These are phyloP conservation scores for Popillia japonica DNA, from an alignment of 1,140 invertebrate species.

Conservation along the genomic window DNA sequence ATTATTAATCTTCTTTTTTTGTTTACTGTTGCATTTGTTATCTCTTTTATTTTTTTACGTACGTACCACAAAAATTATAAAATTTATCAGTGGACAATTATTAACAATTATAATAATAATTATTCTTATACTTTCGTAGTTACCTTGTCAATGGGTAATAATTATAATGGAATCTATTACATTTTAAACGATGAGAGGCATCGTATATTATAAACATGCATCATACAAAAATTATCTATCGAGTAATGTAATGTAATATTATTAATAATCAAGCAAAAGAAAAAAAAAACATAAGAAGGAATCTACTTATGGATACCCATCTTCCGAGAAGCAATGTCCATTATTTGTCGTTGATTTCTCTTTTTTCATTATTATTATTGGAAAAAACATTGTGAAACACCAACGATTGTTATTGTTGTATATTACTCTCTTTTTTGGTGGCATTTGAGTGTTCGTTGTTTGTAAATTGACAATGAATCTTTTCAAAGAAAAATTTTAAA, in stretches of 20 bases:
- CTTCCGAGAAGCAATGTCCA: slow-evolving; percentile 16
- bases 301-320: slow-evolving; percentile 16
- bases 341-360: slow-evolving; percentile 15
- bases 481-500: slow-evolving; percentile 29
- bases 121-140: not conserved
- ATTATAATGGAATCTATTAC: not conserved
- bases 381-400: slow-evolving; percentile 35
- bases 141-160: not conserved
- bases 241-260: slow-evolving; percentile 25
- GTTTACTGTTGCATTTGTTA: slow-evolving; percentile 17
- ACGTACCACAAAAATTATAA: not conserved
- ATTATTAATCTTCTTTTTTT: slow-evolving; percentile 21
- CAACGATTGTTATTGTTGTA: slow-evolving; percentile 41
- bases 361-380: not conserved
- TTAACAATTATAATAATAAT: slow-evolving; percentile 3
- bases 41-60: slow-evolving; percentile 11
- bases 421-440: slow-evolving; percentile 21
- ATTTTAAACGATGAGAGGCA: not conserved
- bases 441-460: slow-evolving; percentile 37
- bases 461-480: slow-evolving; percentile 38
- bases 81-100: slow-evolving; percentile 2
- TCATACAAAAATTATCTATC: slow-evolving; percentile 22
- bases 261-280: not conserved
- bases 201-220: not conserved
- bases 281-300: not conserved